Conservation (phyloP, 2,797 vertebrate species). For the Staurois parvus region DNA sequence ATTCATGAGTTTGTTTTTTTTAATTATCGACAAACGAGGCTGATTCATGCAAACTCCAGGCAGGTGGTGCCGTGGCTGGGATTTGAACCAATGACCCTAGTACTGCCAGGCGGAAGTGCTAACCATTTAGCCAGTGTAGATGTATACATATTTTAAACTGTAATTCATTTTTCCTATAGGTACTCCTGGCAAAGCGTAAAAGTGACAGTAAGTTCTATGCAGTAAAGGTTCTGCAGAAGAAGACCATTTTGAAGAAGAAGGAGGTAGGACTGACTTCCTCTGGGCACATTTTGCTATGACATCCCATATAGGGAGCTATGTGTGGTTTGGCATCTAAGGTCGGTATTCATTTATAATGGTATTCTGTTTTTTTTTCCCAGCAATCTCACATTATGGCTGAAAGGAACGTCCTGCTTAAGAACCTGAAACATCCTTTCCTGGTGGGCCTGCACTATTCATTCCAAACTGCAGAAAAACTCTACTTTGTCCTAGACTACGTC, state of each 20-base stretch:
- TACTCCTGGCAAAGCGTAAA: conserved; percentile 93
- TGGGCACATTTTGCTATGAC: not conserved
- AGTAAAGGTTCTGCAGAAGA: conserved; percentile 97
- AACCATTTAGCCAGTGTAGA: too few species aligned
- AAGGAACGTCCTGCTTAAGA: conserved; percentile 94
- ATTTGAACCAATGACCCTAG: too few species aligned
- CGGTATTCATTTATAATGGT: not conserved
- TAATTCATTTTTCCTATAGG: conserved; percentile 73
- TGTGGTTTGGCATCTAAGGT: not conserved
- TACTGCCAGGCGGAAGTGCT: too few species aligned
- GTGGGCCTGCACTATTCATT: conserved; percentile 96
- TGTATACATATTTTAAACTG: too few species aligned
- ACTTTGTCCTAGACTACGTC: conserved; percentile 96
- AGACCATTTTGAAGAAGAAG: conserved; percentile 95
- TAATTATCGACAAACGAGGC: too few species aligned
- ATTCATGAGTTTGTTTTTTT: too few species aligned
- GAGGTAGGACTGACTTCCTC: conserved; percentile 80
- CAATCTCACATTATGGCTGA: conserved; percentile 99
- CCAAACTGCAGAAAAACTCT: conserved; percentile 96
- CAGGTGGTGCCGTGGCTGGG: too few species aligned
- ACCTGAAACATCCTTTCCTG: conserved; percentile 92
- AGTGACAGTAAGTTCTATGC: conserved; percentile 91
- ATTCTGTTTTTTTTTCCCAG: conserved; percentile 68
- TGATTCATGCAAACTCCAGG: too few species aligned
- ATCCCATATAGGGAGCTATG: not conserved